phyloP scores from a whole-genome alignment of 2,888 invertebrate genomes.

The Drosophila infuscata region DNA sequence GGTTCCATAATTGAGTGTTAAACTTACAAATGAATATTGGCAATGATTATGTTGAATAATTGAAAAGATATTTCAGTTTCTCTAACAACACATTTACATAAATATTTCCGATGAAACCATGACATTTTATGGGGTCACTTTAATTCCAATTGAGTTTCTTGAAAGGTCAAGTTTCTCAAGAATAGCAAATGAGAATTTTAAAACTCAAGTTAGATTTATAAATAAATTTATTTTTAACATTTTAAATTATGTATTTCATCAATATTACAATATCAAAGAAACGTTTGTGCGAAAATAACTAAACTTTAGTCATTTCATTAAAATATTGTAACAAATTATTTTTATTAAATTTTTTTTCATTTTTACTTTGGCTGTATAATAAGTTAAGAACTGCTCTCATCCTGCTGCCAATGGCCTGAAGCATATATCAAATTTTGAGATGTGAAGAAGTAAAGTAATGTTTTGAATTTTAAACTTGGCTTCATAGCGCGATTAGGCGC shows the following conservation, averaged over 20 bases:
- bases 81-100: background rate
- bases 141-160: background rate
- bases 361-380: background rate
- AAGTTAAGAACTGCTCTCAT: background rate
- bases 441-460: slow-evolving; percentile 10
- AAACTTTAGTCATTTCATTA: background rate
- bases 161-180: background rate
- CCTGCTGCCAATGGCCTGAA: background rate
- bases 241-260: background rate
- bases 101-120: background rate
- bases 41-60: background rate
- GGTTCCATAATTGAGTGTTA: background rate
- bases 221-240: background rate
- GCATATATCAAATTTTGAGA: slow-evolving; percentile 6
- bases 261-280: background rate
- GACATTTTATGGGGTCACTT: background rate
- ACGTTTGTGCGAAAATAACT: background rate
- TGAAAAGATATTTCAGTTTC: background rate
- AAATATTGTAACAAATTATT: background rate
- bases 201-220: background rate
- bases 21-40: background rate
- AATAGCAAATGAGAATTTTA: background rate
- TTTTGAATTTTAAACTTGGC: slow-evolving; percentile 45
- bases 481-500: slow-evolving; percentile 68
- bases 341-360: background rate